Evolutionary conservation across 1,140 invertebrate species (phyloP), one percentile per base, ranked within the genome.

Genomic region (Nymphalis io): DNA sequence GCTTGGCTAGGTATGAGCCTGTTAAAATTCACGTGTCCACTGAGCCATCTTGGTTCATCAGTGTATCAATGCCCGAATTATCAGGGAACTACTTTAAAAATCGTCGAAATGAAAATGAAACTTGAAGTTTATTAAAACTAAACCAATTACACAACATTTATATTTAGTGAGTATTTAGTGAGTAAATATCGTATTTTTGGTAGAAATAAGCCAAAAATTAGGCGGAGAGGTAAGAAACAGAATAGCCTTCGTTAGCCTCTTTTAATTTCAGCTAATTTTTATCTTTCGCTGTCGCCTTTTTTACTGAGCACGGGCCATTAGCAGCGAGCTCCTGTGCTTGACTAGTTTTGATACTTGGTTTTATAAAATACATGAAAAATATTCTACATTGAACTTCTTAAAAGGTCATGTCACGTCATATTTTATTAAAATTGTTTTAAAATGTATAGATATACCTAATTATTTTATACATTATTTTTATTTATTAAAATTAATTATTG

Each of bases 251-350:
- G 88, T 88, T 90, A 90, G 88, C 79, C 79, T 84, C 77, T 90
- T 90, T 90, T 90, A 90, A 90, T 90, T 90, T 90, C 83, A 82
- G 82, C 86, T 90, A 90, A 90, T 90, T 90, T 90, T 90, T 90
- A 88, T 90, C 85, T 84, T 71, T 72, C 72, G 81, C 63, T 76
- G 77, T 80, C 81, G 78, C n/a, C n/a, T 75, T 84, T 90, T 89
- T 90, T 88, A 84, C 83, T 79, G 76, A 69, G 85, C 78, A 81
- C 80, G 79, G 73, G 70, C 85, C 86, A 90, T 88, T 88, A 87
- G 85, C 80, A 82, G 40, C 69, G 59, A 16, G 72, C 20, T 68
- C 75, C 15, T 3, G 20, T 51, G 74, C n/a, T 39, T 18, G 57
- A 33, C 16, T 11, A 33, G 44, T 76, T 65, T 86, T 85, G 83